These are phyloP conservation scores for Homarus gammarus DNA, from an alignment of 2,888 invertebrate genomes.

Conservation along the genomic window DNA sequence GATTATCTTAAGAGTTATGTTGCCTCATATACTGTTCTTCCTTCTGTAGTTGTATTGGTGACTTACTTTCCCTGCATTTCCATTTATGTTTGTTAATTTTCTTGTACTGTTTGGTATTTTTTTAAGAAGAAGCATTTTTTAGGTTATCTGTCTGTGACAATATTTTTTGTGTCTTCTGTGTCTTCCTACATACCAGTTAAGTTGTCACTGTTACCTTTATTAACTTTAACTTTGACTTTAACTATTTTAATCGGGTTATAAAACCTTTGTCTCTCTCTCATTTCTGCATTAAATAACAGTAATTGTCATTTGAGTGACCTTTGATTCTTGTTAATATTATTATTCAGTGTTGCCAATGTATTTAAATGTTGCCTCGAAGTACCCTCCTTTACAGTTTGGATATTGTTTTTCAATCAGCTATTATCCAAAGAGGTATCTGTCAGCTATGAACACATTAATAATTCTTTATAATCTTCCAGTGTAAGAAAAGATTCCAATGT, in stretches of 20 bases:
- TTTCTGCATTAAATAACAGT: constrained; percentile 46
- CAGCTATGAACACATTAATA: neutral
- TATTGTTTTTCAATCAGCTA: neutral
- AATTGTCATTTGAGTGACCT: constrained; percentile 38
- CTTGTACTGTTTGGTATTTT: constrained; percentile 24
- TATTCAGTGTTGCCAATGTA: constrained; percentile 56
- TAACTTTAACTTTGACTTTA: constrained; percentile 39
- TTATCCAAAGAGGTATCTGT: constrained; percentile 25
- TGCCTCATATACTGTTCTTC: constrained; percentile 9
- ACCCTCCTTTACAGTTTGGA: constrained; percentile 2
- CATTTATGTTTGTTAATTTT: constrained; percentile 36
- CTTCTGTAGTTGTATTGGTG: constrained; percentile 39
- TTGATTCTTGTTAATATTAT: constrained; percentile 20
- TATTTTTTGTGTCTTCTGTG: constrained; percentile 34
- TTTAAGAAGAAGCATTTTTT: constrained; percentile 32
- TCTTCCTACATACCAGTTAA: constrained; percentile 40
- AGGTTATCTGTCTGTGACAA: constrained; percentile 31
- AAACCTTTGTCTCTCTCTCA: constrained; percentile 24
- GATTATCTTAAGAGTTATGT: constrained; percentile 9
- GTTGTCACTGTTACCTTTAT: constrained; percentile 40
- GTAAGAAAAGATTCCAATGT: neutral
- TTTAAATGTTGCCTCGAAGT: neutral
- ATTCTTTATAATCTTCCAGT: no score
- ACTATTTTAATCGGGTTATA: constrained; percentile 27
- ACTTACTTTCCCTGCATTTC: constrained; percentile 37